Percentiles rank a stretch among this genome's conserved stretches.
phyloP scores from a whole-genome alignment of 2,797 vertebrate genomes.

The Morelia viridis region DNA sequence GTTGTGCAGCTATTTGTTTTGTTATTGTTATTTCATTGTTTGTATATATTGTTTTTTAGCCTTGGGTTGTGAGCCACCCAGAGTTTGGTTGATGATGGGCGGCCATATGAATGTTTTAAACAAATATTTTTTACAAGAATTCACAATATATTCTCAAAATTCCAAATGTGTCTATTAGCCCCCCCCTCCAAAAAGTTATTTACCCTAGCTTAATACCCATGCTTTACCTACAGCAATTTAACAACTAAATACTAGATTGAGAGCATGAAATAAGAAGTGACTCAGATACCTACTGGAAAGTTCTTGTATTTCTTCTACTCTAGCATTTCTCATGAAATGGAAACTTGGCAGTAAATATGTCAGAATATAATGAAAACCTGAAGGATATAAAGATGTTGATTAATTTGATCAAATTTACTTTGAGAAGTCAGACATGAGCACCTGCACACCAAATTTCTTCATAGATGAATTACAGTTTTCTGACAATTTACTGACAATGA shows the following conservation, averaged over 20 bases:
- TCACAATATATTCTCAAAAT: neutral
- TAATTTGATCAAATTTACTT: neutral
- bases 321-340: neutral
- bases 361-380: neutral
- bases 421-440: neutral
- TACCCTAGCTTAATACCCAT: neutral
- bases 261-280: neutral
- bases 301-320: neutral
- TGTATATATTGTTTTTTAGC: neutral
- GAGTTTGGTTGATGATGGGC: neutral
- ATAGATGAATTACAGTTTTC: neutral
- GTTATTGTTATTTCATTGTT: neutral
- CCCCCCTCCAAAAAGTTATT: neutral
- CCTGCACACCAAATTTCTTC: neutral
- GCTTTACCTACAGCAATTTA: neutral
- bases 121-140: neutral
- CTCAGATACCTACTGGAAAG: neutral
- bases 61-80: neutral
- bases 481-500: neutral
- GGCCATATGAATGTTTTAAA: neutral
- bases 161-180: neutral
- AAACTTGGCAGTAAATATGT: neutral
- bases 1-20: neutral
- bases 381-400: neutral
- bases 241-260: fast-evolving